These are phyloP conservation scores for Menura novaehollandiae DNA, from an alignment of 2,113 vertebrate genomes.

Conservation along the genomic window DNA sequence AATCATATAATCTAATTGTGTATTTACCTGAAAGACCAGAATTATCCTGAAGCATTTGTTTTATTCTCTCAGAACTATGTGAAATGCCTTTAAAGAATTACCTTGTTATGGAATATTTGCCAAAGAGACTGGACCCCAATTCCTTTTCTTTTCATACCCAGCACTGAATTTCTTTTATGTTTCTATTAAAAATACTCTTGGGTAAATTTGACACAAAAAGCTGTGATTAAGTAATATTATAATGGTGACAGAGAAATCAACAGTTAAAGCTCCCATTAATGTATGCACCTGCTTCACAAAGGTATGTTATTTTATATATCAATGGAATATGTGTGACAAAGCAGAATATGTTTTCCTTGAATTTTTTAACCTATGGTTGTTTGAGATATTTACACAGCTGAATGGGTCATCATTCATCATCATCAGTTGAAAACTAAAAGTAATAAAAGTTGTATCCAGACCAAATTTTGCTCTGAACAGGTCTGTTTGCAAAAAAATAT, in stretches of 20 bases:
- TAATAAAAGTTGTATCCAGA: not conserved
- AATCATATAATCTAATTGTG: not conserved
- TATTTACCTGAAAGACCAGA: conserved; percentile 27
- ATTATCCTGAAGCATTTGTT: conserved; percentile 8
- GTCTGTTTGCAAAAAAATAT: not conserved
- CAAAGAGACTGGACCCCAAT: conserved; percentile 31
- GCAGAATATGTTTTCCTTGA: not conserved
- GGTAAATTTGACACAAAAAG: conserved; percentile 55
- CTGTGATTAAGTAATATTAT: conserved; percentile 46
- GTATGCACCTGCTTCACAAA: conserved; percentile 10
- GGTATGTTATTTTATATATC: not conserved
- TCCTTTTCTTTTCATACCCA: conserved; percentile 13
- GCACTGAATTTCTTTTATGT: not conserved
- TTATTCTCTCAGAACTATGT: conserved; percentile 10
- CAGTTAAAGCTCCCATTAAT: conserved; percentile 19
- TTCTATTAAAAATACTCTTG: conserved; percentile 43
- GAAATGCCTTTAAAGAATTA: conserved; percentile 41
- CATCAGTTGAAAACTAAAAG: not conserved
- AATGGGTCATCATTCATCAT: too few relatives aligned
- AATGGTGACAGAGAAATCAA: conserved; percentile 45
- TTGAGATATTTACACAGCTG: not conserved
- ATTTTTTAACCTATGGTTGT: not conserved
- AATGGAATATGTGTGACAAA: not conserved
- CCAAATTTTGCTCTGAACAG: not conserved
- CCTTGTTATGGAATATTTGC: conserved; percentile 37